Percentiles rank a stretch among this genome's conserved stretches.
phyloP scores from a whole-genome alignment of 2,113 vertebrate genomes.

The Podilymbus podiceps region DNA sequence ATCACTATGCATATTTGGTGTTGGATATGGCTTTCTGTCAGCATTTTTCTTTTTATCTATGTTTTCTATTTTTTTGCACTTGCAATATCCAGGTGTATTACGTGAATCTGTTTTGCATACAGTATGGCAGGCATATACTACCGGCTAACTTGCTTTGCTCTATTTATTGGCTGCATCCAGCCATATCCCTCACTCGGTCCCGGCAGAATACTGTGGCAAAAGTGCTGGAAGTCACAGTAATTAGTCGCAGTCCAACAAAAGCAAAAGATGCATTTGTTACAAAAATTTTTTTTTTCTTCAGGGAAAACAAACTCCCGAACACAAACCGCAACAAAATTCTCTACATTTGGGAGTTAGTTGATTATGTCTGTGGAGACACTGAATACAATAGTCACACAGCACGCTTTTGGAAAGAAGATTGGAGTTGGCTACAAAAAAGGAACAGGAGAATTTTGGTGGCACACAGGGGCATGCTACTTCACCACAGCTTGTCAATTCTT shows the following conservation, averaged over 20 bases:
- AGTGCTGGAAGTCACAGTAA: constrained; percentile 24
- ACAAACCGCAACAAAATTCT: background rate
- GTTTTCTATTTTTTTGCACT: background rate
- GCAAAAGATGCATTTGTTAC: background rate
- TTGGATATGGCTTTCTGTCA: background rate
- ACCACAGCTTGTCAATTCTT: background rate
- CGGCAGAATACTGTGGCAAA: background rate
- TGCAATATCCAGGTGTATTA: background rate
- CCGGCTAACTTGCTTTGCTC: background rate
- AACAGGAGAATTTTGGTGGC: background rate
- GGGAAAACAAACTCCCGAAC: background rate
- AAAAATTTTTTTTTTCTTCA: background rate
- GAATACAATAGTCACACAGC: background rate
- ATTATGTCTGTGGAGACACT: background rate
- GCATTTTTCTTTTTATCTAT: background rate
- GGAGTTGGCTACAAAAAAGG: background rate
- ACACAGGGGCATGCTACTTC: background rate
- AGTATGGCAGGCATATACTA: background rate
- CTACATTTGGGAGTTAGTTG: background rate
- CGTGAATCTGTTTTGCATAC: background rate
- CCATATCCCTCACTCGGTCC: background rate
- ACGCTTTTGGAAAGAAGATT: background rate
- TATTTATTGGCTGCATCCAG: constrained; percentile 17
- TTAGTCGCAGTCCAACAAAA: constrained; percentile 12
- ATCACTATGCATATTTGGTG: background rate